A percentile compares a stretch with the other conserved stretches of the same genome.
Evolutionary conservation across 2,113 vertebrate genomes (phyloP).

Genomic region (Ia io): DNA sequence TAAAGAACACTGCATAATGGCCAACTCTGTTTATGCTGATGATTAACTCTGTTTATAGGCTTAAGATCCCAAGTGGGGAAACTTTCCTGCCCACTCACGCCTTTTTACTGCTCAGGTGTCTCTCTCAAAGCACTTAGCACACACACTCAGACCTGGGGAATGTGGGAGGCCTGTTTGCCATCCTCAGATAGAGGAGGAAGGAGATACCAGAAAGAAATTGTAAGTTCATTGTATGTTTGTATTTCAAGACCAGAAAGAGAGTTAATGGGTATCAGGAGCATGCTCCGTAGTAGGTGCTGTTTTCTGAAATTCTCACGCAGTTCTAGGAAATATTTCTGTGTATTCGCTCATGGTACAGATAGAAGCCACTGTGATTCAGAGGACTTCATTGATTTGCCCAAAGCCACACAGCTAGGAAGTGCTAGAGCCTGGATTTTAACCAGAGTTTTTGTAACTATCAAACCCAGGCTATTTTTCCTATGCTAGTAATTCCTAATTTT

Average conservation of each 20-base stretch:
- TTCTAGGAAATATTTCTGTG: not conserved
- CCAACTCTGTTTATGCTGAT: not conserved
- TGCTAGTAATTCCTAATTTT: not conserved
- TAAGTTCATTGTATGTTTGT: not conserved
- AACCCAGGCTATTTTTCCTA: not conserved
- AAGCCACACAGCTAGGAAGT: not conserved
- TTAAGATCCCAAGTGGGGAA: not conserved
- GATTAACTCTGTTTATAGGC: slow-evolving; percentile 35
- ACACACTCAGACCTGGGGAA: not conserved
- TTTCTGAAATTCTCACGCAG: not conserved
- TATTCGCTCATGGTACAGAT: not conserved
- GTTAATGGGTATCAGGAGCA: not conserved
- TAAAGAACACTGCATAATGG: not conserved
- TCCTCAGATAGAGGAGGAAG: not conserved
- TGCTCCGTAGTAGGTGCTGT: not conserved
- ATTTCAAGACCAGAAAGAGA: not conserved
- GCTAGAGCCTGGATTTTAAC: not conserved
- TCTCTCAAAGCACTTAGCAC: not conserved
- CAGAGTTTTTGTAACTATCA: not conserved
- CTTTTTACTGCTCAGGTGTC: not conserved
- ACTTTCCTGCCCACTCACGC: slow-evolving; percentile 22
- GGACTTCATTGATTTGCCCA: not conserved
- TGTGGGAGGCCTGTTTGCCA: not conserved
- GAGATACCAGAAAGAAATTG: not conserved
- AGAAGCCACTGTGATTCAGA: not conserved